Base-by-base conservation (phyloP, 1,140 invertebrate genomes). In the Philaenus spumarius region DNA sequence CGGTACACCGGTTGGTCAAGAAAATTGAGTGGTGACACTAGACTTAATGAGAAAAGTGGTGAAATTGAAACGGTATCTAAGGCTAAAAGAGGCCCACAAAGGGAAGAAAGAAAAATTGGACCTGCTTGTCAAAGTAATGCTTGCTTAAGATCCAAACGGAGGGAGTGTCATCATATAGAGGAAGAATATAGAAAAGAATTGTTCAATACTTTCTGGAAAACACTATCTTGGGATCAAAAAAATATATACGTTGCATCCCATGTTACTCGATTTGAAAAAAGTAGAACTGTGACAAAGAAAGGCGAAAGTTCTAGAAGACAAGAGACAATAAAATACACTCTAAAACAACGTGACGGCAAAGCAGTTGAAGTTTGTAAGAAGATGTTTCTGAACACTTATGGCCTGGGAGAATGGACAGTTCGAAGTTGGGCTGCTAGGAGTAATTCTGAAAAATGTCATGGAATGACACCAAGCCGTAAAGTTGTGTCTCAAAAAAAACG, bases 41-140 rank as follows among this genome's bases (percentile, higher is more conserved):
- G 20, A n/a, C 40, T 43, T 15, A 43, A 7, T 43, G 40, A 43
- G 20, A 14, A 43, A 43, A 43, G 40, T 5, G 40, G 40, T 5
- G 5, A 19, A 14, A 43, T 43, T 14, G 40, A 6, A 43, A 14
- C 5, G 5, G 40, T 43, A 43, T 43, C 40, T 43, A 43, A 43
- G 20, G 40, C 40, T 43, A 47, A 47, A 23, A 19, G 39, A 22
- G 53, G 53, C 9, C 37, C 53, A 24, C 19, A 23, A 14, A 55
- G 53, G 30, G 53, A 55, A 26, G 39, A 45, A 17, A 55, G 37
- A 22, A 55, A 43, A 55, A 42, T 55, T 20, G 53, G 53, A 19
- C 34, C 34, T 20, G n/a, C 52, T 15, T 54, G 52, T 23, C 15
- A 54, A 20, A 55, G 53, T n/a, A 20, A 17, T 24, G 14, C 20